phyloP scores from a whole-genome alignment of 2,888 invertebrate species.

The Lissocephala sabroskyi region DNA sequence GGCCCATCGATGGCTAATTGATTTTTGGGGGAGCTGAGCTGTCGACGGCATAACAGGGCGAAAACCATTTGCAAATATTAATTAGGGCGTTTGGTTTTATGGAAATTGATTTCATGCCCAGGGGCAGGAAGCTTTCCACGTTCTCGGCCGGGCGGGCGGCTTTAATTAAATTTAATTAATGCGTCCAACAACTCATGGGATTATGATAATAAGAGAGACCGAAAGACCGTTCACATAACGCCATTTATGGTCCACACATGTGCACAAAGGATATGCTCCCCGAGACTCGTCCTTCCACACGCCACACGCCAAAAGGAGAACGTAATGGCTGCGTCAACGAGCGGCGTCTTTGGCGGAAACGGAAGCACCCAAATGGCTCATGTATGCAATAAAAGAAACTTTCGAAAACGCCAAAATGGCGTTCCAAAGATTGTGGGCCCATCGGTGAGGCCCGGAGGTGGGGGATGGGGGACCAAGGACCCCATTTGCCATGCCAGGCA shows the following conservation, averaged over 20 bases:
- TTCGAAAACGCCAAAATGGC: constrained; percentile 62
- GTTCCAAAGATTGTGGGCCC: constrained; percentile 60
- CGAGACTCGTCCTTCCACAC: constrained; percentile 30
- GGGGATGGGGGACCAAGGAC: neutral
- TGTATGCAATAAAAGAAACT: constrained; percentile 68
- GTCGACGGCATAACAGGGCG: constrained; percentile 36
- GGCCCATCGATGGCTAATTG: constrained; percentile 8
- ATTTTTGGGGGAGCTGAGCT: constrained; percentile 8
- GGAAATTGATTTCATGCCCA: constrained; percentile 44
- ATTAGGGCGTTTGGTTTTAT: constrained; percentile 36
- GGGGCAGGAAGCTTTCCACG: neutral
- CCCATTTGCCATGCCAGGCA: constrained; percentile 52
- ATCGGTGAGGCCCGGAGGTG: constrained; percentile 30
- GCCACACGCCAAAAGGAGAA: constrained; percentile 36
- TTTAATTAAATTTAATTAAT: constrained; percentile 72
- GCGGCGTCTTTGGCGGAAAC: constrained; percentile 45
- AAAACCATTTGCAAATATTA: constrained; percentile 44
- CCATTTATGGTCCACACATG: constrained; percentile 56
- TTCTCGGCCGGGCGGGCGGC: constrained; percentile 13
- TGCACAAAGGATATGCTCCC: constrained; percentile 31
- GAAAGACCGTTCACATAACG: constrained; percentile 31
- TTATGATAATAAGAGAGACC: constrained; percentile 64
- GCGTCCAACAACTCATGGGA: constrained; percentile 61
- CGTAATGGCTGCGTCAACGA: constrained; percentile 60
- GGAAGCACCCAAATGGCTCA: constrained; percentile 63